Base-by-base conservation (phyloP, 2,113 vertebrate species). In the Ammodytes dubius region DNA sequence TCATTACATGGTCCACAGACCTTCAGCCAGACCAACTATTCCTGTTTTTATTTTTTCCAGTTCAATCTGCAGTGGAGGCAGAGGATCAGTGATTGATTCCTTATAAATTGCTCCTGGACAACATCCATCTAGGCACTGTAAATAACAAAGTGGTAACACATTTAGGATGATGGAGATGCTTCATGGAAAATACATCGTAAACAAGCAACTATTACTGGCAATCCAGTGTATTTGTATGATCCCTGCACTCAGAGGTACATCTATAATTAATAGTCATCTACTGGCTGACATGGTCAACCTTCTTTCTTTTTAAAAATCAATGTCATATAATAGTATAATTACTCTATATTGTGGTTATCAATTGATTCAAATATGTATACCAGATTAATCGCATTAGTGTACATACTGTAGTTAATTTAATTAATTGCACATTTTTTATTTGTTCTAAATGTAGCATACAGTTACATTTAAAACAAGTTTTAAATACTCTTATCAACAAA, bases 51-150 rank as follows among this genome's bases (percentile, higher is more conserved):
- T 27, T 27, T 27, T 27, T 27, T 27, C 27, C 27, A 27, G 27
- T 27, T 27, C 27, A 27, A 27, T 27, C 27, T 27, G 27, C 27
- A 27, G 27, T 27, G 27, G 27, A 27, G 27, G 27, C 27, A 27
- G 27, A 27, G 27, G 27, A 27, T 27, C 27, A 27, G 5, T 27
- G 27, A 27, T 27, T 76, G 56, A 82, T 57, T 56, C 66, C 6
- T 52, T 54, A 50, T 9, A 71, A 77, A 71, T 15, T 10, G 45
- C 67, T 79, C 67, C 74, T 42, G 49, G 39, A 66, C 70, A 67
- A n/a, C 70, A 54, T 6, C 53, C 50, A 47, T 63, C 19, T 60
- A 42, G 47, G 47, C 46, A 69, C 42, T 47, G 57, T 54, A 42
- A 71, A 50, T 56, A 78, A 84, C 49, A 63, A 47, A 47, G 61